Percentiles rank a stretch among this genome's conserved stretches.
These are phyloP conservation scores for Falcaria lacertinaria DNA, from an alignment of 2,888 invertebrate species.

Conservation along the genomic window DNA sequence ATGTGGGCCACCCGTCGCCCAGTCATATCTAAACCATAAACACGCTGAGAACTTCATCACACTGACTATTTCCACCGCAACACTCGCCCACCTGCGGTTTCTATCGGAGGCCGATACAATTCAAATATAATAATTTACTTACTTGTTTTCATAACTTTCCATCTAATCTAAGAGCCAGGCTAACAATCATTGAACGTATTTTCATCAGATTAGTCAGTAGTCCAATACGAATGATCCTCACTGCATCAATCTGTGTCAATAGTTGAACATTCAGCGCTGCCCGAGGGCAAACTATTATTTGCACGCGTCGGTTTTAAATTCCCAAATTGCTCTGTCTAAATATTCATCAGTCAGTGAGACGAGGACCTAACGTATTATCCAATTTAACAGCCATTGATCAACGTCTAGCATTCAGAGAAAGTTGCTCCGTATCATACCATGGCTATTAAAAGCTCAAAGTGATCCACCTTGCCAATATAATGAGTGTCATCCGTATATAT, in stretches of 20 bases:
- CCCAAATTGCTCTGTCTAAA: slow-evolving; percentile 62
- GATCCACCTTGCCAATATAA: background rate
- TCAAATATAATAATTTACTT: background rate
- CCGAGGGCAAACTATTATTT: slow-evolving; percentile 20
- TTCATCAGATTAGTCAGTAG: too few species aligned
- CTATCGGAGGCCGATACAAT: background rate
- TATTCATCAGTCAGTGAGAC: slow-evolving; percentile 35
- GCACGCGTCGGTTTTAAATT: slow-evolving; percentile 24
- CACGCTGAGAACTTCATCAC: slow-evolving; percentile 9
- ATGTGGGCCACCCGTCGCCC: slow-evolving; percentile 42
- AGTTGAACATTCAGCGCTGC: slow-evolving; percentile 1
- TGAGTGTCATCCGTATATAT: too few species aligned
- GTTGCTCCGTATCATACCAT: slow-evolving; percentile 26
- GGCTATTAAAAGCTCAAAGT: slow-evolving; percentile 8
- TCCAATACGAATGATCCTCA: too few species aligned
- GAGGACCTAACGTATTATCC: slow-evolving; percentile 34
- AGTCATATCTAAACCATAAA: slow-evolving; percentile 38
- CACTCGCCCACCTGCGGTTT: slow-evolving; percentile 4
- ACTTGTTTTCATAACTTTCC: background rate
- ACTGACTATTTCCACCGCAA: slow-evolving; percentile 5
- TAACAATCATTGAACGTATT: too few species aligned
- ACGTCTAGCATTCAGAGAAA: slow-evolving; percentile 41
- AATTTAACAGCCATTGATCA: slow-evolving; percentile 51
- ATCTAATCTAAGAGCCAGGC: too few species aligned
- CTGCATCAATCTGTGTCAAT: slow-evolving; percentile 1